Evolutionary conservation across 1,140 invertebrate genomes (phyloP), one percentile per base, ranked within the genome.

Genomic region (Pseudobourletiella spinata): DNA sequence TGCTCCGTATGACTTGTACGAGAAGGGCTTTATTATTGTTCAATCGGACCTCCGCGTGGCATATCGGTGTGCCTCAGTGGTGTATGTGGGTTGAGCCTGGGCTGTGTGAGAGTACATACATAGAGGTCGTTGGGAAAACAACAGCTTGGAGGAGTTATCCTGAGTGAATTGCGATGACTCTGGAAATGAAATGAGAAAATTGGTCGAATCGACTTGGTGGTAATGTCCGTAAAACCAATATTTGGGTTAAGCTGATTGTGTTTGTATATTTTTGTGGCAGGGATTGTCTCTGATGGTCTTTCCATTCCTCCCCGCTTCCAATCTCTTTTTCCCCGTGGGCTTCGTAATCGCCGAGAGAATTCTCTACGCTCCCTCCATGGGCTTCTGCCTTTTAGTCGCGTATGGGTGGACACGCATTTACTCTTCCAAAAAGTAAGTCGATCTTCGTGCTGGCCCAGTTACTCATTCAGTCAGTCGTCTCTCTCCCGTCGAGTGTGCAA

Each of bases 311-410:
- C 95, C 95, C 18, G 94, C 95, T 0, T 94, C 91, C 35, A 98
- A 98, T 80, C 79, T 98, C 22, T 95, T 98, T 77, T 95, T 97
- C 72, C 92, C 93, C 0, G 95, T 98, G 61, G 95, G 95, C 3
- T 98, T 98, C 77, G 93, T 98, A 30, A 86, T 98, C 11, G 95
- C 95, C 3, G 95, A 98, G 77, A 79, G 95, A 70, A 87, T 97
- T 32, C 80, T 98, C 0, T 98, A 98, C 76, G 90, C 95, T 77
- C 94, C 95, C 2, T 97, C 93, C 1, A 95, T 98, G 89, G 95
- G 94, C 11, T 97, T 93, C 78, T 97, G 92, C 73, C 83, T 98
- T 74, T 78, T 98, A 2, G 81, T 96, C 1, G 91, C 89, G 3
- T 89, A 91, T 67, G 90, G 91, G 22, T 80, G 80, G 76, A 78